Conservation (phyloP, 2,113 vertebrate species). For the Brachirus orientalis region DNA sequence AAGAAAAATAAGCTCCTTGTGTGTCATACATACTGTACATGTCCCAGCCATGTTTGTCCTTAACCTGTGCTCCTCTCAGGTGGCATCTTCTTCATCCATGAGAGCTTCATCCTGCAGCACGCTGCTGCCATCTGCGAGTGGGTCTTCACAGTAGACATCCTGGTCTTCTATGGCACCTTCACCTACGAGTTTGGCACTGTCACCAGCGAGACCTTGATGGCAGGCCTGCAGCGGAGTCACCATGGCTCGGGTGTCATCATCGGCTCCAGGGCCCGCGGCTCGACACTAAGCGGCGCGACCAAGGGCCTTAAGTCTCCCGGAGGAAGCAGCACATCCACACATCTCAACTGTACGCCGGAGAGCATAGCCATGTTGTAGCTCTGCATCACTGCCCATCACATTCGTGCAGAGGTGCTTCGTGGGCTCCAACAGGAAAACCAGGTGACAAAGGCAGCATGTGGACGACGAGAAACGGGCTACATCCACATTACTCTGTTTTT, state of each 20-base stretch:
- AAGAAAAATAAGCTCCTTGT: no score
- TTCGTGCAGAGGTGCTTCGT: conserved; percentile 18
- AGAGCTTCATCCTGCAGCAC: conserved; percentile 89
- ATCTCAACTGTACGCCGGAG: conserved; percentile 91
- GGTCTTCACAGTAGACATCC: conserved; percentile 91
- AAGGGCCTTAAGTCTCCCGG: conserved; percentile 89
- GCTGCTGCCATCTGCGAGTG: conserved; percentile 92
- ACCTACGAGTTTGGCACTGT: conserved; percentile 91
- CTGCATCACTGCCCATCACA: conserved; percentile 3
- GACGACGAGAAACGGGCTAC: conserved; percentile 4
- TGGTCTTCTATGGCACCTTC: conserved; percentile 93
- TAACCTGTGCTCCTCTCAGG: conserved; percentile 73
- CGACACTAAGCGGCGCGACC: conserved; percentile 67
- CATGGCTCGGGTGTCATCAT: conserved; percentile 74
- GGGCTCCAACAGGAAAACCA: conserved; percentile 10
- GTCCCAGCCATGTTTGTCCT: conserved; percentile 44
- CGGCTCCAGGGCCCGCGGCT: conserved; percentile 67
- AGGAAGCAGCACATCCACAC: conserved; percentile 89
- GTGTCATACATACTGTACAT: no score
- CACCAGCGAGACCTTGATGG: conserved; percentile 89
- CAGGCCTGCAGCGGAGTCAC: conserved; percentile 82
- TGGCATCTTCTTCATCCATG: conserved; percentile 90
- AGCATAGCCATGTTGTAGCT: conserved; percentile 90
- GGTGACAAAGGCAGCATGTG: conserved; percentile 8
- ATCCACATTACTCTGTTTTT: no score